Percentiles rank a stretch among this genome's conserved stretches.
phyloP scores from a whole-genome alignment of 2,113 vertebrate species.

The Peromyscus polionotus region DNA sequence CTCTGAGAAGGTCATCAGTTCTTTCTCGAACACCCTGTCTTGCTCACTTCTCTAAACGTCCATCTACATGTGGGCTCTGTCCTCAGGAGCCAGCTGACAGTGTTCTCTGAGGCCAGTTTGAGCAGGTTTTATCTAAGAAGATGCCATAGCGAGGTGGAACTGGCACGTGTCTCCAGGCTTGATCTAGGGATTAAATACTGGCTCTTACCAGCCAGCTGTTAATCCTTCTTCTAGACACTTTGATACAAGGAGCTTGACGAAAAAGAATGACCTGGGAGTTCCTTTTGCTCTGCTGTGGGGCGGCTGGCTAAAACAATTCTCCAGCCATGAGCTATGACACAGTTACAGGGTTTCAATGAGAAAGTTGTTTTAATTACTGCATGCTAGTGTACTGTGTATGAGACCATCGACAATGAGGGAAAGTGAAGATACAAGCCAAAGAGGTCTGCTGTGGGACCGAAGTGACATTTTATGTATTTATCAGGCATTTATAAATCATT shows the following conservation, averaged over 20 bases:
- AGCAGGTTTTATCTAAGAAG: not conserved
- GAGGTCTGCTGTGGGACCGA: not conserved
- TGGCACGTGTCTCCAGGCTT: not conserved
- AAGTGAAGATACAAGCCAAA: slow-evolving; percentile 22
- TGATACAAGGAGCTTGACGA: not conserved
- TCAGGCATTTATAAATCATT: not conserved
- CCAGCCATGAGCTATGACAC: not conserved
- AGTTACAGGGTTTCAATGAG: not conserved
- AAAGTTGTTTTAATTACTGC: not conserved
- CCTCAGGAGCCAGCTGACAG: not conserved
- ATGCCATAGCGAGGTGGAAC: not conserved
- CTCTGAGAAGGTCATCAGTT: not conserved
- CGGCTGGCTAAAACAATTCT: not conserved
- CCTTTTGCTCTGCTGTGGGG: not conserved
- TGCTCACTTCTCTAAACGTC: not conserved
- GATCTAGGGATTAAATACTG: not conserved
- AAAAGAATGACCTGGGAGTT: not conserved
- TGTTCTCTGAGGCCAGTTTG: not conserved
- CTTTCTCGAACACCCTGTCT: not conserved
- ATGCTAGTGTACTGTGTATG: not conserved
- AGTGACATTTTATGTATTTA: not conserved
- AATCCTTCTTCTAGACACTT: slow-evolving; percentile 1
- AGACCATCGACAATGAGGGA: not conserved
- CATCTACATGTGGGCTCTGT: not conserved
- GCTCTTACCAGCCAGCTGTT: not conserved